Conservation (phyloP, 2,797 vertebrate species). For the Pangasius larnaudii region DNA sequence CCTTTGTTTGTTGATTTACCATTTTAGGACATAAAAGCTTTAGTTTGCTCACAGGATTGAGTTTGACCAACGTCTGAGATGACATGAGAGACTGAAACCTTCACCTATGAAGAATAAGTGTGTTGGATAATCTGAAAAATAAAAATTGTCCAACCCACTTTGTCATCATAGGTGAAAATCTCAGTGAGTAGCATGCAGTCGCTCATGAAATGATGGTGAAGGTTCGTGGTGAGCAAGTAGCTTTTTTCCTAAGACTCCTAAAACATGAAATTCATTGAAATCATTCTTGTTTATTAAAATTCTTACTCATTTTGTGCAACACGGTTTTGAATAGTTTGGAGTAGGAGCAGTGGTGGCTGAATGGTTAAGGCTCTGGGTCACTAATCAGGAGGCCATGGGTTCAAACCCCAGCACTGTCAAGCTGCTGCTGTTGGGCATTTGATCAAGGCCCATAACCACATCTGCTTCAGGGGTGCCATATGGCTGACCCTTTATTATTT, state of each 20-base stretch:
- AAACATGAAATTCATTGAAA: neutral
- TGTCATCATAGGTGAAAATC: too few species aligned
- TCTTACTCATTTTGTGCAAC: neutral
- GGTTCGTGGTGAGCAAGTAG: neutral
- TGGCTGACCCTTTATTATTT: too few species aligned
- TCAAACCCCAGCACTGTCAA: too few species aligned
- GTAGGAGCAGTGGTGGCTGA: too few species aligned
- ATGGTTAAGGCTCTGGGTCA: too few species aligned
- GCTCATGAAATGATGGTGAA: neutral
- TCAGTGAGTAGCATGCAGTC: too few species aligned
- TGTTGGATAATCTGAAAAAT: neutral
- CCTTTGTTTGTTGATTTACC: constrained; percentile 17
- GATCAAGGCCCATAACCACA: too few species aligned
- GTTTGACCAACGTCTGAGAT: neutral
- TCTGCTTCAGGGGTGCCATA: too few species aligned
- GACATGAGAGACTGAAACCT: neutral
- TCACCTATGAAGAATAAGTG: neutral
- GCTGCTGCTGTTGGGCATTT: too few species aligned
- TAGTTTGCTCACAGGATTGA: neutral
- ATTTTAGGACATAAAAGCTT: constrained; percentile 12
- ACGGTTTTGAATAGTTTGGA: neutral
- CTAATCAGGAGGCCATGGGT: too few species aligned
- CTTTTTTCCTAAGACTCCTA: neutral
- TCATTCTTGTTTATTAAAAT: neutral
- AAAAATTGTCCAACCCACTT: too few species aligned